Base-by-base conservation (phyloP, 2,888 invertebrate species). In the Tromatobia lineatoria region DNA sequence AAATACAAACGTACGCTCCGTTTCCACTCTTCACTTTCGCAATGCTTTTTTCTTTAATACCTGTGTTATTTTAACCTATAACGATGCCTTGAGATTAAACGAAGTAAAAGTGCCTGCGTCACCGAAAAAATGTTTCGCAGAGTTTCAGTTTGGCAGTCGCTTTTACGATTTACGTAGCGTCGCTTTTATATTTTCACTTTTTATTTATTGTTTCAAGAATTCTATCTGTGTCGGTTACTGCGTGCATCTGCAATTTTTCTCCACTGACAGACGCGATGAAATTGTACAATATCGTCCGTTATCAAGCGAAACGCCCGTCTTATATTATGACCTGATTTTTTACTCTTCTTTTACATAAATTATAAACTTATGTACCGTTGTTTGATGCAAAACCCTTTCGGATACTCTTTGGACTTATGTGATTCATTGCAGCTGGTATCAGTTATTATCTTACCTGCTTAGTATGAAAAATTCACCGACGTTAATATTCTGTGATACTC, bases 241-340 rank as follows among this genome's bases (percentile, higher is more conserved):
- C 59, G 29, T 25, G 47, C 61, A 61, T 29, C 47, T 8, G 15
- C 29, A 47, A 47, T 18, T 25, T 50, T 1, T 34, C 18, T 61
- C 25, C 29, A 59, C 45, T 61, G 59, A 74, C 47, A 20, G 73
- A 61, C 61, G 61, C 59, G 73, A 74, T 20, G 29, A 47, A 18
- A 61, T 47, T 13, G 18, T 29, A 47, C 29, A 23, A 42, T 73
- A 61, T 45, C 73, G 59, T 59, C 59, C 73, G 29, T 74, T 74
- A 8, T 10, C 13, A 8, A 61, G n/a, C 29, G 29, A 61, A 74
- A 61, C 6, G 18, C 29, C 18, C 25, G 13, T n/a, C 13, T 7
- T 11, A 18, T 3, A 38, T 11, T 10, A 18, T 38, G 64, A 38
- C 38, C 11, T 20, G 20, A 20, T 64, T 42, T 38, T 25, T 29